Percentiles rank a stretch among this genome's conserved stretches.
Conservation (phyloP, 2,797 vertebrate species). For the Muscicapa comitata region DNA sequence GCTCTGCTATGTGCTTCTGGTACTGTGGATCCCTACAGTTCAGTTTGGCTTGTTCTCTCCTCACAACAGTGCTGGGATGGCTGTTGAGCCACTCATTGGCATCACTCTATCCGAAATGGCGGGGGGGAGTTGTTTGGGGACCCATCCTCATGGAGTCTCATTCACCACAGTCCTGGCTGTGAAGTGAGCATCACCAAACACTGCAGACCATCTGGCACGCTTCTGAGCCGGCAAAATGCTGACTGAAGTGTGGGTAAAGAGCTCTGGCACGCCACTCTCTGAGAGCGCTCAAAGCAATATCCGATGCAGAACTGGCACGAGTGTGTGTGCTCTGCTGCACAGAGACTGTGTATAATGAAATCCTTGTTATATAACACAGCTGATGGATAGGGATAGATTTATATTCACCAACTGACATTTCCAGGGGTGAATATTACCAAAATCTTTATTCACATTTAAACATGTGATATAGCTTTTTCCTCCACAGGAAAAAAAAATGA, state of each 20-base stretch:
- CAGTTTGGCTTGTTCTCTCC: background rate
- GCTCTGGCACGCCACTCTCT: background rate
- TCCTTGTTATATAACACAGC: background rate
- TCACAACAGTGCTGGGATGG: rapidly evolving
- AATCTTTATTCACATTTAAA: constrained; percentile 7
- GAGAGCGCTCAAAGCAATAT: rapidly evolving
- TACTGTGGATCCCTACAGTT: background rate
- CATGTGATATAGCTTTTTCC: background rate
- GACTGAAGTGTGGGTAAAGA: background rate
- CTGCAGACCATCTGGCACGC: background rate
- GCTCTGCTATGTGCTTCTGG: background rate
- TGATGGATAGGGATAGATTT: background rate
- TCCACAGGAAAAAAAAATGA: background rate
- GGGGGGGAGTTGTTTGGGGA: background rate
- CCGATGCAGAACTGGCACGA: rapidly evolving
- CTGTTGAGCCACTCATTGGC: background rate
- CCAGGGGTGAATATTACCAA: background rate
- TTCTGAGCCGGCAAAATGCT: background rate
- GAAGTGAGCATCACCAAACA: background rate
- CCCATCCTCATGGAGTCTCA: background rate
- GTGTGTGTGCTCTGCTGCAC: background rate
- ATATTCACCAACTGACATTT: background rate
- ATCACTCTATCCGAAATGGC: background rate
- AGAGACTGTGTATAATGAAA: background rate
- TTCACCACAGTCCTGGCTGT: background rate